Percentiles rank a stretch among this genome's conserved stretches.
phyloP scores from a whole-genome alignment of 2,888 invertebrate genomes.

The Drosophila anceps region DNA sequence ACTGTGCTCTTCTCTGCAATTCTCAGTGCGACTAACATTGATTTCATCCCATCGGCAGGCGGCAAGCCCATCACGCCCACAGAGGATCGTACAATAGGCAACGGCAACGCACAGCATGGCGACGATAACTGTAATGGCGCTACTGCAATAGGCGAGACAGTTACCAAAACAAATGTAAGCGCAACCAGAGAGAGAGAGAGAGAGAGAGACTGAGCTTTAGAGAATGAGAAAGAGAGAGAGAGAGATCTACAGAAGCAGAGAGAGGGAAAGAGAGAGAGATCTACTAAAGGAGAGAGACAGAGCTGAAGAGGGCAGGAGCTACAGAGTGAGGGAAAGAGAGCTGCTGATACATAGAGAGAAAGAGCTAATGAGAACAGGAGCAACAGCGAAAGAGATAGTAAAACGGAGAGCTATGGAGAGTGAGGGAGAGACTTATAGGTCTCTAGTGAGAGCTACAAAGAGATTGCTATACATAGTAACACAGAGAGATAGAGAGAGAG shows the following conservation, averaged over 20 bases:
- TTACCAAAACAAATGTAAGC: slow-evolving; percentile 85
- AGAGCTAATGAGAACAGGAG: too few relatives aligned
- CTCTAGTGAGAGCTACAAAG: too few relatives aligned
- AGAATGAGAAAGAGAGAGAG: neutral
- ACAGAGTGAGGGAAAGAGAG: too few relatives aligned
- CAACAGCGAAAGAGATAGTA: too few relatives aligned
- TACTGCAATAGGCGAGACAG: slow-evolving; percentile 71
- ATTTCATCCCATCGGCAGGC: slow-evolving; percentile 62
- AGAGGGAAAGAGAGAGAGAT: neutral
- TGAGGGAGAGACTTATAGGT: too few relatives aligned
- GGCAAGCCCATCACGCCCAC: slow-evolving; percentile 86
- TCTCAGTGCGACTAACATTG: neutral
- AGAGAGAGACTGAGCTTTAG: neutral
- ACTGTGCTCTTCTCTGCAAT: neutral
- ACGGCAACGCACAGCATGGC: slow-evolving; percentile 83
- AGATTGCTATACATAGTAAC: too few relatives aligned
- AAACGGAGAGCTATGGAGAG: too few relatives aligned
- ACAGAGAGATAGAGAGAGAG: too few relatives aligned
- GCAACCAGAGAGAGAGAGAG: too few relatives aligned
- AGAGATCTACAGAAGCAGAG: neutral
- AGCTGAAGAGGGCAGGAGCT: too few relatives aligned
- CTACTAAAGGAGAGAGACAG: too few relatives aligned
- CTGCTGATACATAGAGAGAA: too few relatives aligned
- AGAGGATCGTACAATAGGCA: slow-evolving; percentile 84
- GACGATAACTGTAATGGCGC: slow-evolving; percentile 81